phyloP scores from a whole-genome alignment of 2,888 invertebrate species.

The Limnephilus marmoratus region DNA sequence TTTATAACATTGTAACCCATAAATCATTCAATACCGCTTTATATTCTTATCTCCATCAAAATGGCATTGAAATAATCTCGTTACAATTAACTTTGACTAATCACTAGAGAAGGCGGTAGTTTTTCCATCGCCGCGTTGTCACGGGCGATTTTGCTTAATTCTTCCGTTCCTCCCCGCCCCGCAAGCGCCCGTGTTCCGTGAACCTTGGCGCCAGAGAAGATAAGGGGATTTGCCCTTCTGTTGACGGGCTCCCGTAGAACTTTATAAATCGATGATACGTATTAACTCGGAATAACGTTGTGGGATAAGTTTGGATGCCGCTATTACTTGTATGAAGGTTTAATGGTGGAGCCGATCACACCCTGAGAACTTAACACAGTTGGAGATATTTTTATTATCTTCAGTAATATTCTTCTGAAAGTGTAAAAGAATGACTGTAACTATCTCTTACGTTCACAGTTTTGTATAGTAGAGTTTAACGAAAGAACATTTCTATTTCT shows the following conservation, averaged over 20 bases:
- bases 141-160: slow-evolving; percentile 31
- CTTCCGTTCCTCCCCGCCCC: slow-evolving; percentile 25
- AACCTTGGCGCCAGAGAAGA: neutral
- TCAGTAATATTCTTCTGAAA: neutral
- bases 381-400: neutral
- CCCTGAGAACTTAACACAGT: neutral
- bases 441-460: neutral
- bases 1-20: neutral
- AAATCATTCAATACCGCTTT: neutral
- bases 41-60: neutral
- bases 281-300: slow-evolving; percentile 32
- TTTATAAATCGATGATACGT: slow-evolving; percentile 55
- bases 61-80: neutral
- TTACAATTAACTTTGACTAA: slow-evolving; percentile 2
- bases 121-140: slow-evolving; percentile 4
- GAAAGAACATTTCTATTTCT: neutral
- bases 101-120: neutral
- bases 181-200: neutral
- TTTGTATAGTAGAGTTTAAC: neutral
- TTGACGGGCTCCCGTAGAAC: slow-evolving; percentile 51
- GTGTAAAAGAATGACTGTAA: neutral
- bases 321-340: slow-evolving; percentile 2
- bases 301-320: slow-evolving; percentile 33
- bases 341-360: neutral
- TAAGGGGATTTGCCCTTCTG: slow-evolving; percentile 56